These are phyloP conservation scores for Penaeus monodon DNA, from an alignment of 2,888 invertebrate species.

Conservation along the genomic window DNA sequence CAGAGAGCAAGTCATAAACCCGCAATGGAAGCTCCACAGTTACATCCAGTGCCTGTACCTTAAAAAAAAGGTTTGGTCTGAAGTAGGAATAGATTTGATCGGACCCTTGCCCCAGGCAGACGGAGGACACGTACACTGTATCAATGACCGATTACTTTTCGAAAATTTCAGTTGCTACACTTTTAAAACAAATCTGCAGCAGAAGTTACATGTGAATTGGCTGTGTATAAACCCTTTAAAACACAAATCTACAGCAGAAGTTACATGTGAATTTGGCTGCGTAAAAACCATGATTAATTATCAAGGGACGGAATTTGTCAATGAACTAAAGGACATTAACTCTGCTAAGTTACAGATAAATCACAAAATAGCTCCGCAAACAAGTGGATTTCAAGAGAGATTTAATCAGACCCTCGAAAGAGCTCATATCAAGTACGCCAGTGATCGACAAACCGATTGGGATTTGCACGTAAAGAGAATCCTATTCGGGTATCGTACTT, in stretches of 20 bases:
- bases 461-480: conserved; percentile 35
- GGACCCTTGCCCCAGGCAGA: conserved; percentile 23
- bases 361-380: conserved; percentile 23
- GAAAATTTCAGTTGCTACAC: conserved; percentile 40
- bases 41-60: conserved; percentile 30
- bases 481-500: conserved; percentile 28
- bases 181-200: conserved; percentile 33
- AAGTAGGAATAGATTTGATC: conserved; percentile 26
- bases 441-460: conserved; percentile 22
- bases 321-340: conserved; percentile 22
- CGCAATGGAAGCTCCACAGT: conserved; percentile 28
- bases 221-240: no score
- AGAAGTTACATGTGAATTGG: conserved; percentile 35
- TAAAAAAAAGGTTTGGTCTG: conserved; percentile 18
- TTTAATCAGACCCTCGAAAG: conserved; percentile 31
- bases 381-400: conserved; percentile 20
- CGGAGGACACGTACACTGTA: conserved; percentile 8
- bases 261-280: conserved; percentile 39
- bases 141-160: conserved; percentile 38
- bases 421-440: conserved; percentile 34
- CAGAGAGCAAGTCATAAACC: conserved; percentile 29
- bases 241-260: conserved; percentile 34
- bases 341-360: conserved; percentile 26
- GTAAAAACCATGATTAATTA: conserved; percentile 34
- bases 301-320: conserved; percentile 21